Base-by-base conservation (phyloP, 2,797 vertebrate genomes). In the Onychomys leucogaster region DNA sequence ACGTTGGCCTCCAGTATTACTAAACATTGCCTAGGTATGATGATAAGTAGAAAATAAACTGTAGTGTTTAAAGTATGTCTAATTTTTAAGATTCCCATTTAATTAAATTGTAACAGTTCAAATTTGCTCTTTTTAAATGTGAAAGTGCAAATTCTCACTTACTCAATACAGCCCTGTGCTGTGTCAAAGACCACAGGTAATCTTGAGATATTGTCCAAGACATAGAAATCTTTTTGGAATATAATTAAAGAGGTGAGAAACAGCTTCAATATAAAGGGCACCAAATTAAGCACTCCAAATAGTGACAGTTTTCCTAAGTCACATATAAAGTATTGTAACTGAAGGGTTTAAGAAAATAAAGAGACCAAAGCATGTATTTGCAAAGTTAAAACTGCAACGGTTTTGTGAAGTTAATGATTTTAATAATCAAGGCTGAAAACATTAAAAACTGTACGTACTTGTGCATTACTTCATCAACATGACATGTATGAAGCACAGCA, bases 231-330 rank as follows among this genome's bases (percentile, higher is more conserved):
- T 61, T 73, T 6, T 81, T 49, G n/a, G 43, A 21, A 55, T 55
- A 78, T 23, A 78, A 89, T 25, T 96, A 77, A 92, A 87, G 55
- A 78, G 5, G 19, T 17, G 25, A 43, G 1, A 95, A 85, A 88
- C 23, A 73, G 14, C 3, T 73, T 43, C 67, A 67, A 78, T 41
- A 41, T 65, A 67, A 76, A 91, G 69, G 5, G 0, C 19, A 85
- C 10, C 4, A 91, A 91, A 92, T 67, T 81, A 88, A 85, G 21
- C 27, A 90, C 95, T 52, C 13, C 7, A 81, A 81, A 88, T 37
- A 83, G 85, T 43, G 67, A 49, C 27, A 75, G 23, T 57, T 87
- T 90, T 89, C 27, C 83, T 69, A 59, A 91, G 23, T 27, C 46
- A 23, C 5, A 16, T 25, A 23, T 17, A 81, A 69, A 57, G 73